phyloP scores from a whole-genome alignment of 2,113 vertebrate genomes.

The Oostethus manadensis region DNA sequence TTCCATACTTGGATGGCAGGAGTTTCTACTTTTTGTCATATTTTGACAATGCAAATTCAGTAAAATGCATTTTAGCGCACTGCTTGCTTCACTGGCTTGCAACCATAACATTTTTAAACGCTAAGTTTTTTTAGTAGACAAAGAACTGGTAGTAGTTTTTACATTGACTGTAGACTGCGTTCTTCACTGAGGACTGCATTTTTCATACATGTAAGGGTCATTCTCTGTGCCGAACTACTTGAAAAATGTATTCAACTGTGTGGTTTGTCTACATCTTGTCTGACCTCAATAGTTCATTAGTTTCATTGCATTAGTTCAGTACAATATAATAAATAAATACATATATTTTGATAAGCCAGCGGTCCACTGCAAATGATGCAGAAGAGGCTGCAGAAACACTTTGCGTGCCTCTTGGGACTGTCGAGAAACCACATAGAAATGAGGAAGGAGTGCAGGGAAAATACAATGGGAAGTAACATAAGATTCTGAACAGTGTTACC shows the following conservation, averaged over 20 bases:
- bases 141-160: no score
- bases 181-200: no score
- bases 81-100: conserved; percentile 14
- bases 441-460: conserved; percentile 22
- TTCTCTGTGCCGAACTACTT: no score
- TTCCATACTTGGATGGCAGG: conserved; percentile 17
- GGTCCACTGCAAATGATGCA: neutral
- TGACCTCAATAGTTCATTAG: neutral
- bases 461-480: neutral
- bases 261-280: no score
- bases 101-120: conserved; percentile 4
- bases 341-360: neutral
- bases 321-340: neutral
- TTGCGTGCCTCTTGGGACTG: conserved; percentile 17
- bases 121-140: neutral
- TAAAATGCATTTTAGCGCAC: conserved; percentile 39
- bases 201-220: no score
- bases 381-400: neutral
- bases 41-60: conserved; percentile 36
- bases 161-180: no score
- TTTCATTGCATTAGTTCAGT: neutral
- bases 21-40: conserved; percentile 7
- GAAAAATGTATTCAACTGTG: no score
- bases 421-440: conserved; percentile 6
- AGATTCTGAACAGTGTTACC: neutral